phyloP scores from a whole-genome alignment of 2,888 invertebrate species.

The Nymphalis c-album region DNA sequence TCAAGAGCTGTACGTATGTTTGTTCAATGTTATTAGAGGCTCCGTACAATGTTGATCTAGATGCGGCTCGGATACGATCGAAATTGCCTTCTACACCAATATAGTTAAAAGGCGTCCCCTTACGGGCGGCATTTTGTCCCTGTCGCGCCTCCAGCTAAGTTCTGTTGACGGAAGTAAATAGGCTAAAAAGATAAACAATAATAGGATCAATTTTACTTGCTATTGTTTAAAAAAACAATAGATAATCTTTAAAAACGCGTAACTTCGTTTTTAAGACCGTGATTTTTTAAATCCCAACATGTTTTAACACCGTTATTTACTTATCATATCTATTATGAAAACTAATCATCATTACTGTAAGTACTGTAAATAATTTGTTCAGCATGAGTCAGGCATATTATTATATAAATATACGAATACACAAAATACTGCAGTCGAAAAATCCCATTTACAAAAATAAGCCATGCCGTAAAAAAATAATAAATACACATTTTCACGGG shows the following conservation, averaged over 20 bases:
- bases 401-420: too few relatives aligned
- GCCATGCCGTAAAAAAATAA: too few relatives aligned
- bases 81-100: slow-evolving; percentile 35
- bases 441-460: too few relatives aligned
- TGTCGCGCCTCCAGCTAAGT: slow-evolving; percentile 23
- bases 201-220: slow-evolving; percentile 2
- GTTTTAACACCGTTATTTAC: too few relatives aligned
- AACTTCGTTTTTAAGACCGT: neutral
- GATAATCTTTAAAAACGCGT: neutral
- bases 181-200: slow-evolving; percentile 18
- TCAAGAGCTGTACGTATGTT: slow-evolving; percentile 24
- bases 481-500: too few relatives aligned
- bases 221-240: neutral
- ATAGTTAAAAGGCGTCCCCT: slow-evolving; percentile 15
- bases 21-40: slow-evolving; percentile 28
- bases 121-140: slow-evolving; percentile 27
- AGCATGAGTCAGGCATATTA: too few relatives aligned
- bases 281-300: too few relatives aligned
- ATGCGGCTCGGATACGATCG: slow-evolving; percentile 29
- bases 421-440: too few relatives aligned
- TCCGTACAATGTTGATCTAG: slow-evolving; percentile 32
- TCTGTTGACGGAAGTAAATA: slow-evolving; percentile 24
- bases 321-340: too few relatives aligned
- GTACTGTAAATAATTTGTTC: too few relatives aligned
- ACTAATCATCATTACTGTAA: too few relatives aligned